A percentile compares a stretch with the other conserved stretches of the same genome.
Evolutionary conservation across 2,113 vertebrate genomes (phyloP).

Genomic region (Phalacrocorax aristotelis): DNA sequence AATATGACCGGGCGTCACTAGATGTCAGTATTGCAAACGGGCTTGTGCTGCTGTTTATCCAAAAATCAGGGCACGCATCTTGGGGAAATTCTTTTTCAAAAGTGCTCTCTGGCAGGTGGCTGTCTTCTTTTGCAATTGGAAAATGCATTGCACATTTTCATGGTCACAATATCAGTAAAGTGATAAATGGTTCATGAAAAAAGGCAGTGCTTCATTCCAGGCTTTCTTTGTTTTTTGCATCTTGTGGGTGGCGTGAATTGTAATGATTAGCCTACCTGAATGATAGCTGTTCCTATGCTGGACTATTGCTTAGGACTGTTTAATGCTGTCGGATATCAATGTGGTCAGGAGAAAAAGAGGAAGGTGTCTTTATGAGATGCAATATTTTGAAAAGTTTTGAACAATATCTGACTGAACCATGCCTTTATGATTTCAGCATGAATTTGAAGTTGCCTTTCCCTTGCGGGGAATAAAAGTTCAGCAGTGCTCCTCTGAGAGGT

Average conservation of each 20-base stretch:
- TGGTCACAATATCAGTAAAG: neutral
- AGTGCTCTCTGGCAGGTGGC: neutral
- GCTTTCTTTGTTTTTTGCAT: neutral
- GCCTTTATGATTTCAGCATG: neutral
- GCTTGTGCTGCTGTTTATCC: neutral
- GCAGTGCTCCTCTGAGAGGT: neutral
- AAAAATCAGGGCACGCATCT: neutral
- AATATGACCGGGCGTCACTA: neutral
- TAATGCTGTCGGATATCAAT: neutral
- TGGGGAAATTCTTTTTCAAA: neutral
- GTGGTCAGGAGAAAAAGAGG: neutral
- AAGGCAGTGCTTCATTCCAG: neutral
- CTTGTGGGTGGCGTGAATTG: neutral
- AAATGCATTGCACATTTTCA: neutral
- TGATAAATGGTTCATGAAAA: neutral
- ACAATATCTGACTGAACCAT: neutral
- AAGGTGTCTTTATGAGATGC: neutral
- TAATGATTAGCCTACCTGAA: neutral
- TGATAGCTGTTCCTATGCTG: fast-evolving
- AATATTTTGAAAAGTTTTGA: neutral
- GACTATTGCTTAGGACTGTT: neutral
- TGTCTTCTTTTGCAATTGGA: neutral
- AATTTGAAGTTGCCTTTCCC: neutral
- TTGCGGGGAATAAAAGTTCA: neutral
- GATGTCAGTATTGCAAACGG: constrained; percentile 23